Evolutionary conservation across 2,888 invertebrate genomes (phyloP), one percentile per base, ranked within the genome.

Genomic region (Monoplex corrugatus): DNA sequence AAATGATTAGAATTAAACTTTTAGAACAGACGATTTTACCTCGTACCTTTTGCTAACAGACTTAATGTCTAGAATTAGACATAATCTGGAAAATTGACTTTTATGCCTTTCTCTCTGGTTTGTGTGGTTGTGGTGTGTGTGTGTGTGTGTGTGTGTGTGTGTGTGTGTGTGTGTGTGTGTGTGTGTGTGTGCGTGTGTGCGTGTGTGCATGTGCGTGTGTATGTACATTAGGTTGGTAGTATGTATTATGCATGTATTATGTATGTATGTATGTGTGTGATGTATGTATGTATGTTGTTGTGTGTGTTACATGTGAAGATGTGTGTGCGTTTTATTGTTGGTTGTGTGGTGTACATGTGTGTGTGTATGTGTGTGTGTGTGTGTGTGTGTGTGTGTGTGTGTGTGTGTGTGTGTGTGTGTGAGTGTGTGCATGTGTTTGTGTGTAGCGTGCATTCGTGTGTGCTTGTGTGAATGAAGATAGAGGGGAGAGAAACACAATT

Each of bases 131-230:
- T n/a, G 6, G 68, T 50, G 50, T 50, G 50, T 50, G 50, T 50
- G 50, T 50, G 50, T 50, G 63, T 68, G 63, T 68, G 63, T 68
- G 63, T 68, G 63, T 68, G 63, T 68, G 63, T 68, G 35, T 35
- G 75, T 35, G 35, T 75, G 35, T 72, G 35, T 72, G 35, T 72
- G 35, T 72, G 23, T 63, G 23, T 16, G 28, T 63, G 3, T 8
- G 3, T 63, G 3, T 16, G 28, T 63, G 23, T 63, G 28, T 16
- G 23, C 3, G 3, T 8, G 3, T 63, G 8, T 72, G 35, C 35
- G 35, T 72, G 35, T 35, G 35, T 6, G 35, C 10, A 19, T 6
- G 35, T 35, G 35, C 2, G 35, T 35, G 10, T 38, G 35, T 35
- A 19, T 0, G 35, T 50, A n/a, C n/a, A n/a, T n/a, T n/a, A n/a